Evolutionary conservation across 2,888 invertebrate species (phyloP).

Genomic region (Alcis repandata): DNA sequence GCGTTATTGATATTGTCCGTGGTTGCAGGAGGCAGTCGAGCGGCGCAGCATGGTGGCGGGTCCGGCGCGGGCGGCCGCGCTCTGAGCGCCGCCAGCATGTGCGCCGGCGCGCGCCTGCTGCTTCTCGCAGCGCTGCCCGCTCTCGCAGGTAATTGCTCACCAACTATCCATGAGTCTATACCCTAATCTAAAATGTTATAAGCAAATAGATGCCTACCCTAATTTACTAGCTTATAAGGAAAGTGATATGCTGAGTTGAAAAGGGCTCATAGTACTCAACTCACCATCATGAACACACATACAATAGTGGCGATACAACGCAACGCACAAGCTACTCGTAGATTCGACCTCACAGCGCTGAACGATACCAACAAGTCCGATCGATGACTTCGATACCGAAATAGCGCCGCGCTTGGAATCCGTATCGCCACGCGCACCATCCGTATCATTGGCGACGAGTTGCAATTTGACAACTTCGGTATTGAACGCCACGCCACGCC

Average conservation of each 20-base stretch:
- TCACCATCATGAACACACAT: no score
- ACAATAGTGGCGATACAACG: no score
- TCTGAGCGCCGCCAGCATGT: slow-evolving; percentile 39
- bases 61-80: neutral
- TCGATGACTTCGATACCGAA: neutral
- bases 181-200: no score
- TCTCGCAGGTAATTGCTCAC: slow-evolving; percentile 61
- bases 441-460: neutral
- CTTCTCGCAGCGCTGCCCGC: slow-evolving; percentile 67
- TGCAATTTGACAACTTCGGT: neutral
- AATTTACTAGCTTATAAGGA: no score
- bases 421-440: neutral
- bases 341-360: neutral
- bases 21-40: neutral
- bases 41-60: neutral
- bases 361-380: neutral
- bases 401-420: neutral
- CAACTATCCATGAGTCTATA: neutral
- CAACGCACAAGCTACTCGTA: neutral
- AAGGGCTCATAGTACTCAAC: no score
- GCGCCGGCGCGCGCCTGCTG: slow-evolving; percentile 57
- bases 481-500: neutral
- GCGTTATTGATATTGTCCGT: no score
- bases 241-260: no score
- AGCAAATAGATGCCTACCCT: no score